Percentiles rank a stretch among this genome's conserved stretches.
Evolutionary conservation across 2,888 invertebrate species (phyloP).

Genomic region (Ceriagrion tenellum): DNA sequence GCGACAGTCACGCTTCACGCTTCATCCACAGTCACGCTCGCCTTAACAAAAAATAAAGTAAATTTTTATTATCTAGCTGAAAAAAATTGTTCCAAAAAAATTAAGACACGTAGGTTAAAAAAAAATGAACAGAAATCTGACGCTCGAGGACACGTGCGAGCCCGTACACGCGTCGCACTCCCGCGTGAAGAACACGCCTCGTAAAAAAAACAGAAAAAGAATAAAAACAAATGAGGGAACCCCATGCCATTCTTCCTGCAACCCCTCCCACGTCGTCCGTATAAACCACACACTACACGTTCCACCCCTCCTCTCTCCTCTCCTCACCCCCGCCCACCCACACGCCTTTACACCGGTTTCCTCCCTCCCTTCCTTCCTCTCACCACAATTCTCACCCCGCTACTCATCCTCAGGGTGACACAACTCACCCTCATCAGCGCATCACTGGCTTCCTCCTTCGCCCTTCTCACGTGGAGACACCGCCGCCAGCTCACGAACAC

Average conservation of each 20-base stretch:
- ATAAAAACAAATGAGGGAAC: neutral
- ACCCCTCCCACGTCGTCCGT: neutral
- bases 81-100: neutral
- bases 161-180: neutral
- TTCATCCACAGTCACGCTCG: neutral
- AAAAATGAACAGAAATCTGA: neutral
- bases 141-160: neutral
- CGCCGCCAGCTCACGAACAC: too few relatives aligned
- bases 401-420: neutral
- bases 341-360: neutral
- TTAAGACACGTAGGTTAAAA: neutral
- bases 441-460: neutral
- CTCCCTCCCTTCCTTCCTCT: neutral
- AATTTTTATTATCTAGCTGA: too few relatives aligned
- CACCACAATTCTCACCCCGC: neutral
- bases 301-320: neutral
- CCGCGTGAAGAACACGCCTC: neutral
- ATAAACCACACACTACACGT: neutral
- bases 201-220: neutral
- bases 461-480: neutral
- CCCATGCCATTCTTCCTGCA: neutral
- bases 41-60: neutral
- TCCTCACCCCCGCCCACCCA: neutral
- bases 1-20: neutral
- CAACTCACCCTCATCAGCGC: neutral